Percentiles rank a stretch among this genome's conserved stretches.
These are phyloP conservation scores for Phalanger gymnotis DNA, from an alignment of 2,797 vertebrate species.

Conservation along the genomic window DNA sequence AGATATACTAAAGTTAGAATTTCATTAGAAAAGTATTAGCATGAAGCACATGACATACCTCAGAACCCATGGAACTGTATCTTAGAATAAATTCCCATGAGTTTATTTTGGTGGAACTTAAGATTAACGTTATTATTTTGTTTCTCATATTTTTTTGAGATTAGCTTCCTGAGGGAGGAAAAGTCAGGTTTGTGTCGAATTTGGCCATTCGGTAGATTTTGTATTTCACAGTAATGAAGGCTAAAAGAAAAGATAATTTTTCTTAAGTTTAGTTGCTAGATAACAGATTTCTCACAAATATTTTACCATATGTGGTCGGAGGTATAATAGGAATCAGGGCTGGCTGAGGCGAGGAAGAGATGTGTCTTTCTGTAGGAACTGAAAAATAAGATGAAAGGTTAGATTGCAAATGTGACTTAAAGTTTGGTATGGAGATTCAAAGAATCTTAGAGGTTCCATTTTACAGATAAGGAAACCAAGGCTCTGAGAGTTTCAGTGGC, in stretches of 20 bases:
- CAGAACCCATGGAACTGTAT: background rate
- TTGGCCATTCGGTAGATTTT: background rate
- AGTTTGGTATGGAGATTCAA: background rate
- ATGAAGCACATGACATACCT: background rate
- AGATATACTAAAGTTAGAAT: background rate
- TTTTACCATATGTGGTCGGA: conserved; percentile 70
- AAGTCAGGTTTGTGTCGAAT: background rate
- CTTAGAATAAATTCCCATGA: background rate
- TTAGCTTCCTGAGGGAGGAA: background rate
- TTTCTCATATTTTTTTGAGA: conserved; percentile 8
- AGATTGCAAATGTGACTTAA: conserved; percentile 13
- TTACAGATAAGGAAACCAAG: background rate
- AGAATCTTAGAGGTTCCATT: background rate
- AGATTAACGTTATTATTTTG: background rate
- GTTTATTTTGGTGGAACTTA: background rate
- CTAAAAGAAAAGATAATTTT: background rate
- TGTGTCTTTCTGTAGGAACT: conserved; percentile 67
- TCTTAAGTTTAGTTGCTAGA: background rate
- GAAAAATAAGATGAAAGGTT: conserved; percentile 48
- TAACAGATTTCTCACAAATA: background rate
- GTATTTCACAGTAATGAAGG: background rate
- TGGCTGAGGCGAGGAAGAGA: conserved; percentile 66
- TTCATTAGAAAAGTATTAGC: background rate
- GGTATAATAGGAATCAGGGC: conserved; percentile 57
- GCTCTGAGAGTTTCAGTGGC: background rate